These are phyloP conservation scores for Coluber constrictor DNA, from an alignment of 2,797 vertebrate species.

Conservation along the genomic window DNA sequence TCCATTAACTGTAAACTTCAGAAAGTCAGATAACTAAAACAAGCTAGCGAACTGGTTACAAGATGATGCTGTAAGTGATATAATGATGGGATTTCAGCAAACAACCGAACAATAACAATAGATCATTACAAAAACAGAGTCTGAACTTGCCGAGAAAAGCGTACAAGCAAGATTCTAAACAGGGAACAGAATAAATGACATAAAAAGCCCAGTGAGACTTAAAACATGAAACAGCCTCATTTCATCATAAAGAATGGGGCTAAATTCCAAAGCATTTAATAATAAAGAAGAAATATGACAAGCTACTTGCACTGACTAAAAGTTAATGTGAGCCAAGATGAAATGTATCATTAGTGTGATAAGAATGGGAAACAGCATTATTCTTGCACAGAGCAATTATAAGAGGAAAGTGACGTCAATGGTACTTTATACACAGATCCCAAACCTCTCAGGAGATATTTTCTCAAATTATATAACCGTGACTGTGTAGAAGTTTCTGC, in stretches of 20 bases:
- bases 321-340: neutral
- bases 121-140: neutral
- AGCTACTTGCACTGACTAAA: neutral
- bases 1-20: neutral
- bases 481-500: neutral
- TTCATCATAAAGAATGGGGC: neutral
- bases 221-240: slow-evolving; percentile 29
- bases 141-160: neutral
- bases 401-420: neutral
- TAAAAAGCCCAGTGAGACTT: slow-evolving; percentile 24
- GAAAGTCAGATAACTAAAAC: neutral
- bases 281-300: slow-evolving; percentile 11
- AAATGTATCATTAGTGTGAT: slow-evolving; percentile 18
- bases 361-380: neutral
- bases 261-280: slow-evolving; percentile 27
- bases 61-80: slow-evolving; percentile 15
- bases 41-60: neutral
- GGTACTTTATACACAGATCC: neutral
- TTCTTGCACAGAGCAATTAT: neutral
- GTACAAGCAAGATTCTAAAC: slow-evolving; percentile 18
- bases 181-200: neutral
- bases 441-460: neutral
- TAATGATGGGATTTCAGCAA: slow-evolving; percentile 24
- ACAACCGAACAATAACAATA: slow-evolving; percentile 10
- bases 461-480: neutral